phyloP scores from a whole-genome alignment of 2,113 vertebrate species.

The Pheucticus melanocephalus region DNA sequence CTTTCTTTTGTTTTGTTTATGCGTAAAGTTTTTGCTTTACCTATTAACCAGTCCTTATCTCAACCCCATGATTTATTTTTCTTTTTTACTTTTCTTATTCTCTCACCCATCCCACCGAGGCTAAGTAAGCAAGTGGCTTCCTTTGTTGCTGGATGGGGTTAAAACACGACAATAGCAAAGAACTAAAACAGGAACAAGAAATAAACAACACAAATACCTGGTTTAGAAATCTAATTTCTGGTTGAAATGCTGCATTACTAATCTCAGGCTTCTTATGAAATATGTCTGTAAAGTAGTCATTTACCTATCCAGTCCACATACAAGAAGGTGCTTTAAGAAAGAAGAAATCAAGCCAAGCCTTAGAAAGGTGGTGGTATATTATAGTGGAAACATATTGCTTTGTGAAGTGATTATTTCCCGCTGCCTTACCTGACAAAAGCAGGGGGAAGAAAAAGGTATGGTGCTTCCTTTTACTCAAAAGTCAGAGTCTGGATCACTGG shows the following conservation, averaged over 20 bases:
- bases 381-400: background rate
- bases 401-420: background rate
- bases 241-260: background rate
- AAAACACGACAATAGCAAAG: background rate
- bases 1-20: background rate
- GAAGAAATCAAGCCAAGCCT: background rate
- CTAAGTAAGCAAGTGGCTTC: rapidly evolving
- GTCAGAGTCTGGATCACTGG: background rate
- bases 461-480: background rate
- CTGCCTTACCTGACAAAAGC: background rate
- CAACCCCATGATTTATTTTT: rapidly evolving
- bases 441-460: background rate
- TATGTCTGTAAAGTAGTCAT: background rate
- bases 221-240: background rate
- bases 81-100: background rate
- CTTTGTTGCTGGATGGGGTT: background rate
- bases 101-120: rapidly evolving
- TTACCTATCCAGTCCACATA: background rate
- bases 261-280: background rate
- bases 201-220: background rate
- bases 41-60: background rate
- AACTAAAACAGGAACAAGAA: background rate
- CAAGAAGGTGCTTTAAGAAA: background rate
- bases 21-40: rapidly evolving
- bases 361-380: background rate